Conservation (phyloP, 2,888 invertebrate genomes). For the Cantharis nigra region DNA sequence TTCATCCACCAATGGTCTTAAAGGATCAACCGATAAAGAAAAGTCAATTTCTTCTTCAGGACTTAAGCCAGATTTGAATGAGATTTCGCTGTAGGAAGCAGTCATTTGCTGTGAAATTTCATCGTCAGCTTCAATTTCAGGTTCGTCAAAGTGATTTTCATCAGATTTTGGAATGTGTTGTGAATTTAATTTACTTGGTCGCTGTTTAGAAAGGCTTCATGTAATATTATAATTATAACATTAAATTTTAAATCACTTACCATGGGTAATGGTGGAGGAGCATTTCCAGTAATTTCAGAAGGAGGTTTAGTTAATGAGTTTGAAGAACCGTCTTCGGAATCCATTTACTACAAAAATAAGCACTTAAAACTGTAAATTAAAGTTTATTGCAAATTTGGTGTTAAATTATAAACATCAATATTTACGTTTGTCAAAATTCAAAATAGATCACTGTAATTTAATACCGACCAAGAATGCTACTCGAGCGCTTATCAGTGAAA, state of each 20-base stretch:
- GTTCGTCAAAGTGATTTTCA: conserved; percentile 24
- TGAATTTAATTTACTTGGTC: conserved; percentile 36
- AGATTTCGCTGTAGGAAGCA: conserved; percentile 79
- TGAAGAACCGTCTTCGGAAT: conserved; percentile 18
- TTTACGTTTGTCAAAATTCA: not conserved
- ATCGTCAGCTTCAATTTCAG: conserved; percentile 55
- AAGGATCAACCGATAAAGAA: conserved; percentile 50
- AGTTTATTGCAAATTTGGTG: not conserved
- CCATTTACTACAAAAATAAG: conserved; percentile 10
- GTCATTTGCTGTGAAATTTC: conserved; percentile 72
- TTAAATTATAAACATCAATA: not conserved
- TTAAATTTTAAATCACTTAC: conserved; percentile 34
- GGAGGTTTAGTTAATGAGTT: conserved; percentile 41
- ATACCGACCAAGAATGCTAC: not conserved
- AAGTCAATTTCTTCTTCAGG: conserved; percentile 54
- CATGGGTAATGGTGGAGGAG: conserved; percentile 47
- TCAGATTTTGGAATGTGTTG: conserved; percentile 27
- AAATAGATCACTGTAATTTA: not conserved
- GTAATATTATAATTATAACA: not conserved
- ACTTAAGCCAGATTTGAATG: conserved; percentile 69
- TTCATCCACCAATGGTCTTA: conserved; percentile 47
- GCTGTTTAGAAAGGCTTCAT: conserved; percentile 29
- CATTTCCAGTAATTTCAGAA: conserved; percentile 42
- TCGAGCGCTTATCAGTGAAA: not conserved
- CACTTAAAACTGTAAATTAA: not conserved